Evolutionary conservation across 2,113 vertebrate species (phyloP).

Genomic region (Lontra canadensis): DNA sequence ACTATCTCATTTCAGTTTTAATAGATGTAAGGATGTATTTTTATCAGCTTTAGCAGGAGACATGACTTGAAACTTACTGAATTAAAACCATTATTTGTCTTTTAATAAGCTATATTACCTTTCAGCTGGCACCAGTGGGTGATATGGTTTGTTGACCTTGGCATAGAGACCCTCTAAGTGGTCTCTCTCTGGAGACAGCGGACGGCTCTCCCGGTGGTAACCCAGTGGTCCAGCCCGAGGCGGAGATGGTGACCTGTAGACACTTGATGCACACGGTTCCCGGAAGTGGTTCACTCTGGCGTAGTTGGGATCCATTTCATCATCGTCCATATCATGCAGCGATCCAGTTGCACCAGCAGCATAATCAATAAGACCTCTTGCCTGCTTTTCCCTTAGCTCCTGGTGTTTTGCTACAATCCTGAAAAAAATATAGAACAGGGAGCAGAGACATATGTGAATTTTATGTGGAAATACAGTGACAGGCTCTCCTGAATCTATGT

Average conservation of each 20-base stretch:
- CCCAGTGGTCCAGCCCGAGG: conserved; percentile 74
- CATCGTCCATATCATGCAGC: conserved; percentile 92
- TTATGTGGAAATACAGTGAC: neutral
- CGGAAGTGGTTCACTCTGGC: conserved; percentile 95
- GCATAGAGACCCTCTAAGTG: conserved; percentile 94
- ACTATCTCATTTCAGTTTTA: conserved; percentile 40
- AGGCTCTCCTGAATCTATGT: neutral
- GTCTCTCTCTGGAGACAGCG: conserved; percentile 86
- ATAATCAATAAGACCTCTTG: conserved; percentile 84
- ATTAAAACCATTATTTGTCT: conserved; percentile 62
- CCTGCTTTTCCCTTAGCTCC: conserved; percentile 89
- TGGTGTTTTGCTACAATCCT: conserved; percentile 95
- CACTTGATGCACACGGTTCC: conserved; percentile 81
- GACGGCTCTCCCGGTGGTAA: conserved; percentile 80
- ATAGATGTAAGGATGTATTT: conserved; percentile 25
- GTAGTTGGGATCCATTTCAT: conserved; percentile 96
- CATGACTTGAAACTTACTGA: conserved; percentile 61
- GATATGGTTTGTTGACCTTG: conserved; percentile 96
- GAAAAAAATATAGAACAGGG: conserved; percentile 63
- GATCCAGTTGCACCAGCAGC: conserved; percentile 63
- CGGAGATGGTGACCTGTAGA: conserved; percentile 84
- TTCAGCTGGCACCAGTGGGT: conserved; percentile 86
- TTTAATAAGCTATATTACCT: conserved; percentile 85
- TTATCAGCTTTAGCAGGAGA: conserved; percentile 51
- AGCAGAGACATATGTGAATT: conserved; percentile 15